phyloP scores from a whole-genome alignment of 1,140 invertebrate species.

The Geopemphigus sp. region DNA sequence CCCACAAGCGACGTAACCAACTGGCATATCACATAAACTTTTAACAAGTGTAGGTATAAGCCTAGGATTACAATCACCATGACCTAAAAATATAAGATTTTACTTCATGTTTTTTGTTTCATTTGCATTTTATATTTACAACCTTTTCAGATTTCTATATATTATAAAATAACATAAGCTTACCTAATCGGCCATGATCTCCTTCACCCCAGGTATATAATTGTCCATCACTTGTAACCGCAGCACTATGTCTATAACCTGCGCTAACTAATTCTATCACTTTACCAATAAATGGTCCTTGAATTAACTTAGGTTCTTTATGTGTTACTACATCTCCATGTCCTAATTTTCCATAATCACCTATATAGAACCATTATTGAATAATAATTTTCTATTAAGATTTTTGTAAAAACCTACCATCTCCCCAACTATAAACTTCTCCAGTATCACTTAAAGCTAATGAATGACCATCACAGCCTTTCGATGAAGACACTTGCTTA shows the following conservation, averaged over 20 bases:
- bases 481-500: conserved; percentile 60
- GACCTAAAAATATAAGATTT: conserved; percentile 56
- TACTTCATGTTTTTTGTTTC: neutral
- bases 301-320: conserved; percentile 60
- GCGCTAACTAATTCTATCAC: conserved; percentile 61
- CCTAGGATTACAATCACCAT: conserved; percentile 60
- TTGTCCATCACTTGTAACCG: conserved; percentile 61
- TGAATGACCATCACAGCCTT: conserved; percentile 65
- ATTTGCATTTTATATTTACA: no score
- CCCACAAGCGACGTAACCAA: conserved; percentile 65
- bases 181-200: conserved; percentile 64
- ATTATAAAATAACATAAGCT: neutral
- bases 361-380: conserved; percentile 53
- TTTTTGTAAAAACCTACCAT: conserved; percentile 57
- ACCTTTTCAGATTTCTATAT: no score
- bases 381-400: neutral
- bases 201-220: conserved; percentile 66
- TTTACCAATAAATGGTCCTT: conserved; percentile 58
- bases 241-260: conserved; percentile 66
- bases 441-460: conserved; percentile 62
- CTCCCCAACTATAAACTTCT: conserved; percentile 66
- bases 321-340: conserved; percentile 63
- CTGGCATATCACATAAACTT: conserved; percentile 58
- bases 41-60: conserved; percentile 62
- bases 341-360: conserved; percentile 60